A percentile compares a stretch with the other conserved stretches of the same genome.
Conservation (phyloP, 2,888 invertebrate species). For the Thyatira batis region DNA sequence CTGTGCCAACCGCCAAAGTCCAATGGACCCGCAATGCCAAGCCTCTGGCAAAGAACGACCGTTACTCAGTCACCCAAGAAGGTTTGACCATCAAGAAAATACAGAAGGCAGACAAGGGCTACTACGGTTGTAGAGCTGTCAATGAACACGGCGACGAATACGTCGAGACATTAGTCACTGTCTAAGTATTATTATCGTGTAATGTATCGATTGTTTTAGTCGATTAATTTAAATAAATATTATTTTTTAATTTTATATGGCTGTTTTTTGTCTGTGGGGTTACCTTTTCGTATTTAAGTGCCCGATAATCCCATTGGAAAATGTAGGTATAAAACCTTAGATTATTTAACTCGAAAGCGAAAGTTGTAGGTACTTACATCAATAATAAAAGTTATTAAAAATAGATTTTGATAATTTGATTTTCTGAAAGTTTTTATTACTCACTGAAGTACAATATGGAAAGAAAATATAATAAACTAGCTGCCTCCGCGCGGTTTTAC, state of each 20-base stretch:
- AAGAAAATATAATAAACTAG: too few species aligned
- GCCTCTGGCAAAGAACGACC: constrained; percentile 30
- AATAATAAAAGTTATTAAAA: too few species aligned
- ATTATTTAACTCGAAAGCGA: too few species aligned
- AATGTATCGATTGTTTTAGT: neutral
- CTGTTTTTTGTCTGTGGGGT: too few species aligned
- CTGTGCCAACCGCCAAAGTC: constrained; percentile 43
- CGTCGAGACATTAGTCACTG: constrained; percentile 32
- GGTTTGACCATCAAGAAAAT: constrained; percentile 52
- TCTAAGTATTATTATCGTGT: constrained; percentile 5
- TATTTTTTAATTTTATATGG: neutral
- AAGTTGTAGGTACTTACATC: too few species aligned
- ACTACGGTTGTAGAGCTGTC: constrained; percentile 60
- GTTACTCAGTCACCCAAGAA: constrained; percentile 29
- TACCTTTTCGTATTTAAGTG: too few species aligned
- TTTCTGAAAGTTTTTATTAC: too few species aligned
- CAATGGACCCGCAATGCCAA: constrained; percentile 56
- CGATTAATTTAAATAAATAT: neutral
- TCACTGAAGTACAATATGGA: too few species aligned
- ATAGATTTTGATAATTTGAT: too few species aligned
- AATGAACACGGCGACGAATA: constrained; percentile 55
- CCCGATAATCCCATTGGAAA: too few species aligned
- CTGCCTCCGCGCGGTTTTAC: too few species aligned
- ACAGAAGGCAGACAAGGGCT: constrained; percentile 51
- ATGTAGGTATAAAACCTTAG: too few species aligned